Evolutionary conservation across 2,113 vertebrate genomes (phyloP).

Genomic region (Lycocorax pyrrhopterus): DNA sequence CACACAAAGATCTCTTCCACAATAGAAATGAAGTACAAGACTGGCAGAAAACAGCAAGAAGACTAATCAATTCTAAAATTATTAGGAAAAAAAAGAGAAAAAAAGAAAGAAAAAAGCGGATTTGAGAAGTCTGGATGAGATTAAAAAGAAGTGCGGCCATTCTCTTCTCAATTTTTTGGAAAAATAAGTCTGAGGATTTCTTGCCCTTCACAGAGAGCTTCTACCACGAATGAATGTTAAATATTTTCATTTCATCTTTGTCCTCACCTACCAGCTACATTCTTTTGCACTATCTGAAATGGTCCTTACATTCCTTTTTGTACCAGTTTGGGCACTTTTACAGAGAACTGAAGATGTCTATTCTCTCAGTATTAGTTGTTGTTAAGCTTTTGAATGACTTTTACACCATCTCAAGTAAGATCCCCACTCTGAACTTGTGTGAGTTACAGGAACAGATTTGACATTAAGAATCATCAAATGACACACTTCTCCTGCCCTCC

Average conservation of each 20-base stretch:
- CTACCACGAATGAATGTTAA: neutral
- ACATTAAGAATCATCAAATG: neutral
- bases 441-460: neutral
- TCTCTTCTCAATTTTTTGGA: conserved; percentile 9
- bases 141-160: neutral
- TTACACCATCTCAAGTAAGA: neutral
- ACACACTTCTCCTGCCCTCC: neutral
- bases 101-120: neutral
- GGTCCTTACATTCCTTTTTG: neutral
- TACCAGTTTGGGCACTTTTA: neutral
- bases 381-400: neutral
- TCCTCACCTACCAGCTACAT: neutral
- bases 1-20: conserved; percentile 66
- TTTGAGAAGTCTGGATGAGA: conserved; percentile 40
- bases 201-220: conserved; percentile 7
- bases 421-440: neutral
- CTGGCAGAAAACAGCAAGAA: conserved; percentile 60
- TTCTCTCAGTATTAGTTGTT: neutral
- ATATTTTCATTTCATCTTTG: conserved; percentile 37
- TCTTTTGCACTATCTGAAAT: neutral
- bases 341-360: neutral
- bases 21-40: conserved; percentile 70
- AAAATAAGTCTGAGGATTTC: conserved; percentile 37
- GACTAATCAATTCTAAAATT: conserved; percentile 65
- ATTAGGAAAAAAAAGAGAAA: conserved; percentile 11